These are phyloP conservation scores for Ennomos erosarius DNA, from an alignment of 2,888 invertebrate genomes.

Conservation along the genomic window DNA sequence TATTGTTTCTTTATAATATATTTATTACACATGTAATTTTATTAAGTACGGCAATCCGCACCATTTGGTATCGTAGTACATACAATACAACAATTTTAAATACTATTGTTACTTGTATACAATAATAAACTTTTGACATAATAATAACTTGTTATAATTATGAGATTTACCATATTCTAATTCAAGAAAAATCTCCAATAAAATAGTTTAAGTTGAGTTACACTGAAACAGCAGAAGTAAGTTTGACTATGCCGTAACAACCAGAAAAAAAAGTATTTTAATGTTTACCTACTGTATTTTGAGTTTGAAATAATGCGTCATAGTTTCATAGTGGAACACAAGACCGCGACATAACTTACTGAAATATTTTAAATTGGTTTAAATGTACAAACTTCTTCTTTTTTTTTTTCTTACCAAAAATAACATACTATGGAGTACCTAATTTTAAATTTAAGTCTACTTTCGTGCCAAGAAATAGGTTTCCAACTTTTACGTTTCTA, in stretches of 20 bases:
- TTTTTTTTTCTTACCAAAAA: too few species aligned
- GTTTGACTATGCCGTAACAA: slow-evolving; percentile 64
- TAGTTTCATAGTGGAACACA: too few species aligned
- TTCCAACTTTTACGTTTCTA: too few species aligned
- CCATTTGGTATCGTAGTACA: slow-evolving; percentile 73
- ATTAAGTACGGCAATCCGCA: slow-evolving; percentile 66
- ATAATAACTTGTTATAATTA: slow-evolving; percentile 81
- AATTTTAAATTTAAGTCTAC: too few species aligned
- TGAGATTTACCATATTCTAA: slow-evolving; percentile 72
- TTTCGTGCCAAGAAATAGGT: too few species aligned
- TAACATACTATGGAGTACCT: too few species aligned
- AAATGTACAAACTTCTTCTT: too few species aligned
- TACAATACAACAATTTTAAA: slow-evolving; percentile 81
- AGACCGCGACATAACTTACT: too few species aligned
- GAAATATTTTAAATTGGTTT: too few species aligned
- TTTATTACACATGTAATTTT: slow-evolving; percentile 82
- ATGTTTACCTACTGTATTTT: too few species aligned
- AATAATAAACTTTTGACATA: slow-evolving; percentile 83
- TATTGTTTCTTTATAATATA: slow-evolving; percentile 83
- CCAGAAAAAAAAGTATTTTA: slow-evolving; percentile 35
- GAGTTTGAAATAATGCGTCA: too few species aligned
- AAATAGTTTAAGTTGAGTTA: slow-evolving; percentile 53
- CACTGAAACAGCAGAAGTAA: slow-evolving; percentile 55
- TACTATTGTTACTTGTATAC: slow-evolving; percentile 82
- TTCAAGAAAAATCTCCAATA: slow-evolving; percentile 61